phyloP scores from a whole-genome alignment of 2,113 vertebrate species.

The Emydura subglobosa region DNA sequence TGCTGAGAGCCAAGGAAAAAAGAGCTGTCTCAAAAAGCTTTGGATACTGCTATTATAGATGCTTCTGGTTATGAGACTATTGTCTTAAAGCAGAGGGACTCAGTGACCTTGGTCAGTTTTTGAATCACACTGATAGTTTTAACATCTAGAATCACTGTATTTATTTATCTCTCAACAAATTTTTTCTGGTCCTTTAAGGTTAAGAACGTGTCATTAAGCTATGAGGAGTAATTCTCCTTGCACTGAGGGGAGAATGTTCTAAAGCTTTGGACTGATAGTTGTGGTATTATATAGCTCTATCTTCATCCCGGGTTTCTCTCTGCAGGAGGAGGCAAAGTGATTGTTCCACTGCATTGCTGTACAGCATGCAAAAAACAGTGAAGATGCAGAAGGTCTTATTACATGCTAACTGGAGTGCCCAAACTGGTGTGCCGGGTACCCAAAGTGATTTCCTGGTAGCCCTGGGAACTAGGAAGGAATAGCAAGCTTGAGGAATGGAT shows the following conservation, averaged over 20 bases:
- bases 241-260: rapidly evolving
- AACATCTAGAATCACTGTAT: background rate
- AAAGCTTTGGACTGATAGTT: background rate
- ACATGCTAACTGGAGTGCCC: background rate
- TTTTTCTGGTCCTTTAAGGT: rapidly evolving
- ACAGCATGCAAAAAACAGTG: rapidly evolving
- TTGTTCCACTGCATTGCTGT: background rate
- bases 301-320: background rate
- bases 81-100: background rate
- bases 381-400: background rate
- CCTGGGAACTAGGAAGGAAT: background rate
- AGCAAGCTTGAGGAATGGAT: background rate
- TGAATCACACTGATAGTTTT: background rate
- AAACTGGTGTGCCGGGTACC: background rate
- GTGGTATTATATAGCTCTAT: rapidly evolving
- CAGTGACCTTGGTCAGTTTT: background rate
- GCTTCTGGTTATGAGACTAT: rapidly evolving
- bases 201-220: background rate
- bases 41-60: background rate
- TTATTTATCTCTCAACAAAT: background rate
- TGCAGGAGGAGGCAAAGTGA: rapidly evolving
- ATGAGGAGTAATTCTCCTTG: rapidly evolving
- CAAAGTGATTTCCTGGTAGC: background rate
- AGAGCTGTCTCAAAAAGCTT: background rate
- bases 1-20: background rate